Base-by-base conservation (phyloP, 2,888 invertebrate species). In the Cinara cedri region DNA sequence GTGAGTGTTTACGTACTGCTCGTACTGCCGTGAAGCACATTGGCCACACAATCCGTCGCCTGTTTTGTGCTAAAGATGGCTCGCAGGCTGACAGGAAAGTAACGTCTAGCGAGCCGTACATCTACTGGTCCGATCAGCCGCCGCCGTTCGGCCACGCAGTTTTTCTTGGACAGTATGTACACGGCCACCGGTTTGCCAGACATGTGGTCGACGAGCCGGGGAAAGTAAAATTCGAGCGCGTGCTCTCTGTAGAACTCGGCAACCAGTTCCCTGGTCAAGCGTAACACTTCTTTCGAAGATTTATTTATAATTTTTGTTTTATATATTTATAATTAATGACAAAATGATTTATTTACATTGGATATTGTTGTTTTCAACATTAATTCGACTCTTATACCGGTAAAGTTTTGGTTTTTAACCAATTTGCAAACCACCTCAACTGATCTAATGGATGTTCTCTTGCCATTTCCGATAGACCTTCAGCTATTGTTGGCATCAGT, bases 21-120 rank as follows among this genome's bases (percentile, higher is more conserved):
- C n/a, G n/a, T n/a, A n/a, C 76, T 78, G 66, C 76, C 76, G 21
- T 78, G 76, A 21, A 70, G 60, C 16, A 55, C 76, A 34, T 78
- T 76, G 26, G 55, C 26, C n/a, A 76, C 68, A 24, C 57, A 57
- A 2, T 3, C 44, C 9, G n/a, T 16, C 3, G 26, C 34, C 24
- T 3, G 14, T 8, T 60, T 68, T 16, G 16, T 60, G 8, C 76
- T 68, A 46, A 68, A 78, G 4, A 68, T 26, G n/a, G 68, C 76
- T 8, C 76, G 57, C 57, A 78, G 34, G 26, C 66, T 78, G 76
- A 78, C 26, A 26, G 76, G 76, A 19, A 60, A 66, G 19, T 49
- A 26, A 9, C 21, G 46, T 51, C 42, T 68, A 6, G 60, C 68
- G 21, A 8, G 11, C 16, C 26, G 2, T 14, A 78, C 76, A n/a